Conservation (phyloP, 1,140 invertebrate species). For the Nephila pilipes region DNA sequence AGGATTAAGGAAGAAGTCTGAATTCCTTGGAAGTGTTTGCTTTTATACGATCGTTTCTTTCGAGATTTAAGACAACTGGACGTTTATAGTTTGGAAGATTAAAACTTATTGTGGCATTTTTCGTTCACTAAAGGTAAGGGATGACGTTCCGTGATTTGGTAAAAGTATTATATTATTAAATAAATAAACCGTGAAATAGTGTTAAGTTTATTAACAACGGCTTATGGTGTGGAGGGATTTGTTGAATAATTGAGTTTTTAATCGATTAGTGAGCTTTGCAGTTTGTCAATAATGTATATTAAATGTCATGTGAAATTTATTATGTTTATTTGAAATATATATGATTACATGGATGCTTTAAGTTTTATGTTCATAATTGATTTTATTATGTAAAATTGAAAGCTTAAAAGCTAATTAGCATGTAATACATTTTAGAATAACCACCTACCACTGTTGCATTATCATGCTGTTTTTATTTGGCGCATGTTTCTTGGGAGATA, state of each 20-base stretch:
- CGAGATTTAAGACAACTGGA: background rate
- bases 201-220: background rate
- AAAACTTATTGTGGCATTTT: background rate
- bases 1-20: conserved; percentile 7
- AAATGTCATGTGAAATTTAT: too few species aligned
- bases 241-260: background rate
- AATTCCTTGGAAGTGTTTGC: background rate
- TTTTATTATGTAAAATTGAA: too few species aligned
- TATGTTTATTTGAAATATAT: too few species aligned
- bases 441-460: too few species aligned
- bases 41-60: background rate
- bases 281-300: too few species aligned
- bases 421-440: too few species aligned
- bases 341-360: too few species aligned
- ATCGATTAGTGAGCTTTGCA: too few species aligned
- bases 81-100: background rate
- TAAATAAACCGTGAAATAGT: background rate
- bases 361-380: too few species aligned
- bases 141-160: background rate
- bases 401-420: too few species aligned
- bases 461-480: too few species aligned
- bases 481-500: too few species aligned
- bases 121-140: background rate
- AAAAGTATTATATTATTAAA: background rate
- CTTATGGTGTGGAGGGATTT: background rate